Percentiles rank a stretch among this genome's conserved stretches.
phyloP scores from a whole-genome alignment of 2,113 vertebrate genomes.

The Todiramphus chloris region DNA sequence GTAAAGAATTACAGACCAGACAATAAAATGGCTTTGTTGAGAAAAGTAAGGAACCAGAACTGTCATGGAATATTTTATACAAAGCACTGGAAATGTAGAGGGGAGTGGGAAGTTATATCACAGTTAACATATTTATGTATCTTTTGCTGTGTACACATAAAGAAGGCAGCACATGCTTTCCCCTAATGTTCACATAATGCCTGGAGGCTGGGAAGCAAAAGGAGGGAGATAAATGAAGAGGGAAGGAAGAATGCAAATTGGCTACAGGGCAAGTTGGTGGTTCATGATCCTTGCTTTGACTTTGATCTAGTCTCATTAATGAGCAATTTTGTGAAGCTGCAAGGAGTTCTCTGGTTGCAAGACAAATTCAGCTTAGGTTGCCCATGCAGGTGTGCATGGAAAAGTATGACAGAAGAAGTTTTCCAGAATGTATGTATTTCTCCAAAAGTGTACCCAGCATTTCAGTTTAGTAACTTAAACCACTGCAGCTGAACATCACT shows the following conservation, averaged over 20 bases:
- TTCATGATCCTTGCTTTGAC: slow-evolving; percentile 44
- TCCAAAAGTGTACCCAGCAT: neutral
- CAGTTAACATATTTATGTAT: neutral
- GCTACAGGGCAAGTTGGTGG: slow-evolving; percentile 27
- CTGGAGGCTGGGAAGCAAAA: slow-evolving; percentile 22
- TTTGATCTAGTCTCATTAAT: slow-evolving; percentile 47
- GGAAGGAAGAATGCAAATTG: slow-evolving; percentile 44
- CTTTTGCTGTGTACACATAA: neutral
- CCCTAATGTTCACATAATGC: neutral
- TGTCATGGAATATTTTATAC: neutral
- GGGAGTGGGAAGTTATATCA: neutral
- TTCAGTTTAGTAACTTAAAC: neutral
- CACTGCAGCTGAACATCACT: neutral
- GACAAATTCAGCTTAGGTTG: slow-evolving; percentile 8
- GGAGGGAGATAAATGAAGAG: slow-evolving; percentile 5
- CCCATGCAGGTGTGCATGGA: slow-evolving; percentile 14
- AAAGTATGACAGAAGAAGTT: neutral
- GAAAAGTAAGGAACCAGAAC: neutral
- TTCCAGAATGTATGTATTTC: neutral
- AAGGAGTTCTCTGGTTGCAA: slow-evolving; percentile 1
- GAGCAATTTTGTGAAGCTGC: slow-evolving; percentile 1
- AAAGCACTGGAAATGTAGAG: neutral
- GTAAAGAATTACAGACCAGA: neutral
- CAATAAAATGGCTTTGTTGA: neutral
- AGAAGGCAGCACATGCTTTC: neutral